These are phyloP conservation scores for Callimorpha dominula DNA, from an alignment of 2,888 invertebrate genomes.

Conservation along the genomic window DNA sequence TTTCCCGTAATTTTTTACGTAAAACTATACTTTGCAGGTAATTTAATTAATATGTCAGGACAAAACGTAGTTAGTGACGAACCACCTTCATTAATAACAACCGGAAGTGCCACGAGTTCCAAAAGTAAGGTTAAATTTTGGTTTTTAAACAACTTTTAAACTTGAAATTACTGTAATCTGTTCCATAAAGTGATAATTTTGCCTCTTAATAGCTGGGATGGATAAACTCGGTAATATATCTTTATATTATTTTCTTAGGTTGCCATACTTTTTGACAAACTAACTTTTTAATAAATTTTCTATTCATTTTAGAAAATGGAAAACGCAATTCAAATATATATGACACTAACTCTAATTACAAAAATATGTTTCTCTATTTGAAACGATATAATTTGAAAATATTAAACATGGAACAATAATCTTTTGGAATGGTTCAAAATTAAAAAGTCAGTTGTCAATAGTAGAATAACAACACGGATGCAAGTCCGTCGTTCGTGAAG, in stretches of 20 bases:
- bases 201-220: conserved; percentile 1
- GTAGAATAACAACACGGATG: conserved; percentile 4
- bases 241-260: conserved; percentile 1
- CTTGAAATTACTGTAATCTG: conserved; percentile 3
- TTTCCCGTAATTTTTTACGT: not conserved
- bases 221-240: conserved; percentile 9
- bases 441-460: conserved; percentile 54
- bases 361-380: conserved; percentile 63
- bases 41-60: conserved; percentile 70
- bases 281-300: conserved; percentile 21
- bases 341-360: conserved; percentile 53
- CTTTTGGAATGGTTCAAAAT: conserved; percentile 59
- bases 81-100: conserved; percentile 64
- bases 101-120: conserved; percentile 47
- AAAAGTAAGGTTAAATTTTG: conserved; percentile 56
- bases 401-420: conserved; percentile 56
- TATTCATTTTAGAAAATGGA: conserved; percentile 57
- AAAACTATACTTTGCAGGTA: conserved; percentile 60
- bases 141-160: conserved; percentile 8
- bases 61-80: conserved; percentile 63
- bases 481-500: conserved; percentile 7
- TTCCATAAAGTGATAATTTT: not conserved
- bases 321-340: conserved; percentile 57
- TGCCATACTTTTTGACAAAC: conserved; percentile 28
- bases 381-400: conserved; percentile 57